Evolutionary conservation across 2,797 vertebrate genomes (phyloP).

Genomic region (Xenopus petersii): DNA sequence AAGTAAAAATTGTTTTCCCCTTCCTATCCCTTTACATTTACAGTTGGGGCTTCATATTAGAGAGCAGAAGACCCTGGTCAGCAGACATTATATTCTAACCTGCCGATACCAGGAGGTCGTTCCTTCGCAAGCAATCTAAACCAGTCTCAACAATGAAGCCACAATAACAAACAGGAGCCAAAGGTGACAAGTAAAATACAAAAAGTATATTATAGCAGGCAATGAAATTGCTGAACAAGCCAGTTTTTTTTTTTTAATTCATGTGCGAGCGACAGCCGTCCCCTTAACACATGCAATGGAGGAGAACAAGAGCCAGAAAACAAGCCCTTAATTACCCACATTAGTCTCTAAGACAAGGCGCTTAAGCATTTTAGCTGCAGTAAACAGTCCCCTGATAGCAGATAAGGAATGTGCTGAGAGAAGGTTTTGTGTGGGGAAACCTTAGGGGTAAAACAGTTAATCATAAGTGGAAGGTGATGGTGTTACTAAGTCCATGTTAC

Average conservation of each 20-base stretch:
- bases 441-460: slow-evolving; percentile 53
- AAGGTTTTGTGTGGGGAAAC: slow-evolving; percentile 45
- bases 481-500: slow-evolving; percentile 2
- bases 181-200: slow-evolving; percentile 36
- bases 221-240: slow-evolving; percentile 45
- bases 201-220: slow-evolving; percentile 19
- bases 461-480: slow-evolving; percentile 53
- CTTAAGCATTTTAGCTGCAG: slow-evolving; percentile 64
- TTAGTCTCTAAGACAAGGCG: slow-evolving; percentile 66
- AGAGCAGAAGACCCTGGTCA: background rate
- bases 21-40: too few species aligned
- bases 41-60: too few species aligned
- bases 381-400: slow-evolving; percentile 64
- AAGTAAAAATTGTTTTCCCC: too few species aligned
- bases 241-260: slow-evolving; percentile 45
- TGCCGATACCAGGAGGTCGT: slow-evolving; percentile 6
- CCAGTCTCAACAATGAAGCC: slow-evolving; percentile 17
- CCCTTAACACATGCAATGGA: slow-evolving; percentile 43
- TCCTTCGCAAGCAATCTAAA: slow-evolving; percentile 12
- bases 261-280: slow-evolving; percentile 49
- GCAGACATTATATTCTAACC: background rate
- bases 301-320: slow-evolving; percentile 58
- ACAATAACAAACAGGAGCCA: slow-evolving; percentile 27
- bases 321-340: slow-evolving; percentile 63
- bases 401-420: slow-evolving; percentile 64